Base-by-base conservation (phyloP, 2,888 invertebrate genomes). In the Sisyra nigra region DNA sequence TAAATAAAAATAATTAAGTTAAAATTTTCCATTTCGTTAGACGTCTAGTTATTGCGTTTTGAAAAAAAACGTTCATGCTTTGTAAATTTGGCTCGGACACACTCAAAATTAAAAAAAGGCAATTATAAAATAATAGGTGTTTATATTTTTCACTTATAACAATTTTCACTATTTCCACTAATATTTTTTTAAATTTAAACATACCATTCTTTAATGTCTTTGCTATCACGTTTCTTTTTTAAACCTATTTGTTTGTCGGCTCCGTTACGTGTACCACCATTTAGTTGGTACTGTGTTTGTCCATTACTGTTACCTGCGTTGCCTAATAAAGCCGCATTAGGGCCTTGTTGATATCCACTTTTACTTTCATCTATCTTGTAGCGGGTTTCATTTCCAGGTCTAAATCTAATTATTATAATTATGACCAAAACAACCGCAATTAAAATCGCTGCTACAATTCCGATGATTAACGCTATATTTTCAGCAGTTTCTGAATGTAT, bases 161-260 rank as follows among this genome's bases (percentile, higher is more conserved):
- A 24, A 24, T 24, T 5, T 24, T 24, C 24, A 24, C 24, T 24
- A 24, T 24, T 24, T 24, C 24, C 24, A 24, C 24, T 24, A 24
- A 5, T 24, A 13, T 40, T 14, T 31, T 14, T n/a, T n/a, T n/a
- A n/a, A n/a, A 30, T 53, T 74, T 82, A 91, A 65, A 92, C 92
- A 65, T 92, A 92, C 92, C 92, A 92, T 72, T 92, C 92, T 69
- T 92, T 92, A 60, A 92, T 86, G 61, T 89, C 88, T 72, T 88
- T 87, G 48, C 82, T 75, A 60, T 79, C 76, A 48, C 77, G 72
- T 57, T 86, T 85, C 63, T 81, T 74, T 48, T 60, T 61, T 42
- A 45, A 42, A 47, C 49, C 45, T 15, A 29, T 18, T 36, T 19
- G 19, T 32, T 50, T 47, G 49, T 68, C 71, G 41, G 72, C 61